phyloP scores from a whole-genome alignment of 2,797 vertebrate species.

The Sebastes cheni region DNA sequence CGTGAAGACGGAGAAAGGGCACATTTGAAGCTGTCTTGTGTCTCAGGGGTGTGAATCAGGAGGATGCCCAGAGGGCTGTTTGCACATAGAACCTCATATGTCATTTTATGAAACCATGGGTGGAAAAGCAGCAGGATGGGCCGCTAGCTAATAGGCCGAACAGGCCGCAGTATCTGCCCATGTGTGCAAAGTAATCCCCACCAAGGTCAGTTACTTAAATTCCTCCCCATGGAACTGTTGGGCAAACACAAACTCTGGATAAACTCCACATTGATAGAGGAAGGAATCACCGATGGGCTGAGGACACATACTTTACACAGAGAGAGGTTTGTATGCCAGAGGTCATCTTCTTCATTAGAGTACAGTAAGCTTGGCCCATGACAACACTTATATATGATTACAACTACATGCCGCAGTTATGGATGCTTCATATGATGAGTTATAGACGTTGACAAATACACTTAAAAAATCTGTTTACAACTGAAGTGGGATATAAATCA shows the following conservation, averaged over 20 bases:
- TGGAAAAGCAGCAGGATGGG: slow-evolving; percentile 63
- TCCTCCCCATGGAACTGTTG: slow-evolving; percentile 62
- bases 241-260: slow-evolving; percentile 73
- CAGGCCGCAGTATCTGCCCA: slow-evolving; percentile 65
- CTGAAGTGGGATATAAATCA: neutral
- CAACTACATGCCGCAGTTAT: neutral
- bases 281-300: slow-evolving; percentile 44
- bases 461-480: neutral
- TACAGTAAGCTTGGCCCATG: neutral
- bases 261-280: slow-evolving; percentile 69
- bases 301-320: slow-evolving; percentile 36
- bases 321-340: slow-evolving; percentile 43
- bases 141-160: slow-evolving; percentile 55
- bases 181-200: slow-evolving; percentile 75
- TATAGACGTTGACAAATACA: neutral
- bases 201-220: slow-evolving; percentile 76
- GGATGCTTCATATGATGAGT: neutral
- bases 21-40: slow-evolving; percentile 61
- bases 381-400: neutral
- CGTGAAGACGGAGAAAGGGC: slow-evolving; percentile 52
- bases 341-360: slow-evolving; percentile 26
- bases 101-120: slow-evolving; percentile 68
- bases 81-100: slow-evolving; percentile 75
- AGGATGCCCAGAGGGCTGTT: slow-evolving; percentile 69
- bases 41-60: slow-evolving; percentile 46